These are phyloP conservation scores for Drosophila carrolli DNA, from an alignment of 1,140 invertebrate genomes.

Conservation along the genomic window DNA sequence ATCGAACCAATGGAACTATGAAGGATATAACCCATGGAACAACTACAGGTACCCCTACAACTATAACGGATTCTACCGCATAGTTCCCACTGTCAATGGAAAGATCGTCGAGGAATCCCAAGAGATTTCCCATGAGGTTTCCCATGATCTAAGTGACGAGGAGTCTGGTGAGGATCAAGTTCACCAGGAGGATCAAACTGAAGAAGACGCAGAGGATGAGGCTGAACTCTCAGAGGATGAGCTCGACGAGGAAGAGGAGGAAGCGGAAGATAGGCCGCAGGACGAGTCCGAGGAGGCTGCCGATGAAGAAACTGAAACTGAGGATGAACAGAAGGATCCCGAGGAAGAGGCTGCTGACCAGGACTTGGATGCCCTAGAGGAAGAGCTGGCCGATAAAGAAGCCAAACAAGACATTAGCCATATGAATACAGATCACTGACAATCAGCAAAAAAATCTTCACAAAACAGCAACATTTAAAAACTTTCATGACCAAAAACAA, in stretches of 20 bases:
- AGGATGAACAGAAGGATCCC: conserved; percentile 11
- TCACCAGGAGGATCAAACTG: not conserved
- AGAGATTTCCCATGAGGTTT: conserved; percentile 3
- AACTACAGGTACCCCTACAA: conserved; percentile 14
- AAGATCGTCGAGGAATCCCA: conserved; percentile 13
- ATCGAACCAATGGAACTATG: not conserved
- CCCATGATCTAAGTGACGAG: conserved; percentile 13
- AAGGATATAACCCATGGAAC: not conserved
- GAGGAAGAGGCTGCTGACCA: conserved; percentile 20
- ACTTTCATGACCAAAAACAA: not conserved
- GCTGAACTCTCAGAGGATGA: conserved; percentile 4
- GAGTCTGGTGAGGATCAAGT: conserved; percentile 9
- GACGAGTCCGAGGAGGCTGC: not conserved
- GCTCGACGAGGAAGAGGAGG: conserved; percentile 7
- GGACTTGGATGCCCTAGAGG: conserved; percentile 16
- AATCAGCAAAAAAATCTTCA: not conserved
- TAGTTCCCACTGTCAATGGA: conserved; percentile 1
- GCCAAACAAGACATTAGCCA: not conserved
- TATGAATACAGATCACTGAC: not conserved
- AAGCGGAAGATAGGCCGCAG: not conserved
- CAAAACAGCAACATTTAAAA: conserved; percentile 5
- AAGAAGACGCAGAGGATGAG: not conserved
- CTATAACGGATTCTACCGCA: conserved; percentile 20
- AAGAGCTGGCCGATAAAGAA: conserved; percentile 3
- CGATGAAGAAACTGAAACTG: not conserved